Conservation (phyloP, 1,140 invertebrate genomes). For the Odontomachus brunneus region DNA sequence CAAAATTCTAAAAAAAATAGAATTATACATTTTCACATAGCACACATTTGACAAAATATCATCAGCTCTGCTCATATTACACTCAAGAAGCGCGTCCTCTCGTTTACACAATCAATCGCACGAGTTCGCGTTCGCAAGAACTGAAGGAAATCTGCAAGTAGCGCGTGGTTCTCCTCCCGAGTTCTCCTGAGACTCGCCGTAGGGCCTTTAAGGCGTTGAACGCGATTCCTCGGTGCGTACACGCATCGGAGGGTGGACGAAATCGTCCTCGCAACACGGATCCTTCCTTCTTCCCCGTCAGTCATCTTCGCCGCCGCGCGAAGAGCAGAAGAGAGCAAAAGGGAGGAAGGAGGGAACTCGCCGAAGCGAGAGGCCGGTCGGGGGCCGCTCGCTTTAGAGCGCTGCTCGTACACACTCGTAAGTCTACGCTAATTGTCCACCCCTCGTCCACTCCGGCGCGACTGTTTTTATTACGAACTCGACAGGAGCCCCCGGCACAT, state of each 20-base stretch:
- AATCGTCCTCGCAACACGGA: constrained; percentile 46
- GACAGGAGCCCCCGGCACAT: constrained; percentile 24
- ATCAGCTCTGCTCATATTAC: too few species aligned
- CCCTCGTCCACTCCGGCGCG: constrained; percentile 66
- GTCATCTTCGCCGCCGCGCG: constrained; percentile 5
- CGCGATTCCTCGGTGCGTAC: constrained; percentile 66
- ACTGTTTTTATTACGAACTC: constrained; percentile 7
- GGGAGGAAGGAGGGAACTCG: constrained; percentile 37
- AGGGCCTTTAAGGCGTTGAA: constrained; percentile 39
- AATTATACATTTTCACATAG: constrained; percentile 62
- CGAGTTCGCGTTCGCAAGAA: too few species aligned
- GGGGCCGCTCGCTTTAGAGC: constrained; percentile 4
- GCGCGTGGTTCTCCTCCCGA: too few species aligned
- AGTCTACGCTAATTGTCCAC: neutral
- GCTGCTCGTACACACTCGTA: neutral
- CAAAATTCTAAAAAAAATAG: constrained; percentile 78
- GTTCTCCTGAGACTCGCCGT: constrained; percentile 16
- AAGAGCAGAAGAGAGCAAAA: constrained; percentile 6
- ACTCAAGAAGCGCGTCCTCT: too few species aligned
- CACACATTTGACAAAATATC: too few species aligned
- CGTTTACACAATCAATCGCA: too few species aligned
- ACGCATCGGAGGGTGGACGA: constrained; percentile 24
- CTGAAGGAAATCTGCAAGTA: too few species aligned
- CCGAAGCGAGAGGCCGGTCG: constrained; percentile 35
- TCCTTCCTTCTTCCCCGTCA: neutral